Percentiles rank a stretch among this genome's conserved stretches.
phyloP scores from a whole-genome alignment of 2,113 vertebrate genomes.

The Centropristis striata region DNA sequence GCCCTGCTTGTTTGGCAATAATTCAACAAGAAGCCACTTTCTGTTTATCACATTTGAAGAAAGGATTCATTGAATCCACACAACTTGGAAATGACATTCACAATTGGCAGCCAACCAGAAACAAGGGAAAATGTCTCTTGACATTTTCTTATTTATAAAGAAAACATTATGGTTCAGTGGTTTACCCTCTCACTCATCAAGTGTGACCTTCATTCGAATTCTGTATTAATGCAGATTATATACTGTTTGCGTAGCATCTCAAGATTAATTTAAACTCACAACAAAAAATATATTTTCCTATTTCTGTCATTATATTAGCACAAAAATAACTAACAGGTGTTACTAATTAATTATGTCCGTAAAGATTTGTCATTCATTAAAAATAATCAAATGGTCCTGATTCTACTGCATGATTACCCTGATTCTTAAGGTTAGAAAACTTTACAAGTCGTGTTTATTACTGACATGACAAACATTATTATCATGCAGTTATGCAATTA shows the following conservation, averaged over 20 bases:
- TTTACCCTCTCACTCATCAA: constrained; percentile 56
- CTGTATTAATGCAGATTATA: constrained; percentile 57
- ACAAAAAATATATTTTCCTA: constrained; percentile 46
- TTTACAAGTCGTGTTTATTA: not conserved
- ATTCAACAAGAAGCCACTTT: constrained; percentile 55
- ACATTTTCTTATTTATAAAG: constrained; percentile 63
- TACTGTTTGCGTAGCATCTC: constrained; percentile 45
- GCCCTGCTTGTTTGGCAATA: constrained; percentile 46
- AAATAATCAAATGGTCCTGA: constrained; percentile 10
- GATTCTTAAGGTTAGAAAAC: not conserved
- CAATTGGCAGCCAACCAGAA: constrained; percentile 61
- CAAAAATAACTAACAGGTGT: constrained; percentile 8
- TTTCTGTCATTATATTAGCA: constrained; percentile 30
- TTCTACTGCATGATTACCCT: not conserved
- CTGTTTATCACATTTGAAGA: constrained; percentile 59
- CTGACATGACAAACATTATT: not conserved
- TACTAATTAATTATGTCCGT: not conserved
- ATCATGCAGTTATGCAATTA: not conserved
- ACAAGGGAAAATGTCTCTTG: constrained; percentile 34
- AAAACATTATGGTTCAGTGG: constrained; percentile 63
- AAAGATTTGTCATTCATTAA: constrained; percentile 14
- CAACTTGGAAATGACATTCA: constrained; percentile 54
- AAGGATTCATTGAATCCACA: constrained; percentile 53
- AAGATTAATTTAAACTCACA: constrained; percentile 44
- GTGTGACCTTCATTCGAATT: constrained; percentile 57